A percentile compares a stretch with the other conserved stretches of the same genome.
Evolutionary conservation across 2,888 invertebrate genomes (phyloP).

Genomic region (Pteria penguin): DNA sequence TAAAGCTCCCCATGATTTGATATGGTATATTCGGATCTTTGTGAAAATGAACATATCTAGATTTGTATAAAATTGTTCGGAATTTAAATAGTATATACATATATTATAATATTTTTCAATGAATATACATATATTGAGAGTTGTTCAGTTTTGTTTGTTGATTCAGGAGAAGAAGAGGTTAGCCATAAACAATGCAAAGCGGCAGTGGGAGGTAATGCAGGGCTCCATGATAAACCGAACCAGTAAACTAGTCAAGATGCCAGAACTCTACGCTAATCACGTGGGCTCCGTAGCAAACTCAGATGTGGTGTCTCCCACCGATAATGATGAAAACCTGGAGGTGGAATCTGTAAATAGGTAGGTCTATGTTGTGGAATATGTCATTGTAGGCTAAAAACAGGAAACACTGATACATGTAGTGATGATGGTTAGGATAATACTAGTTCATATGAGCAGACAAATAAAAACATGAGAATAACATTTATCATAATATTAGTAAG

Average conservation of each 20-base stretch:
- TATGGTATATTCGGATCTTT: no score
- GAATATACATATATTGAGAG: no score
- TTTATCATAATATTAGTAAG: no score
- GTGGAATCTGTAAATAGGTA: slow-evolving; percentile 69
- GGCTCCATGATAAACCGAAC: slow-evolving; percentile 71
- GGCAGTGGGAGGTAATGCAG: slow-evolving; percentile 79
- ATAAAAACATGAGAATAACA: no score
- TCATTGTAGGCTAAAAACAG: no score
- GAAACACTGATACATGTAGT: no score
- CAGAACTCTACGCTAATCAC: slow-evolving; percentile 77
- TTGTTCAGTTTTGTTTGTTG: neutral
- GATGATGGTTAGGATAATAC: no score
- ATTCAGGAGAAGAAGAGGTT: slow-evolving; percentile 76
- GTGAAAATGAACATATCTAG: neutral
- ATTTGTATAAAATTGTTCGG: neutral
- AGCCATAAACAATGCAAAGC: slow-evolving; percentile 78
- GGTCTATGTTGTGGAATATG: no score
- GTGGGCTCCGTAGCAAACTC: slow-evolving; percentile 71
- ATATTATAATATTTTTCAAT: neutral
- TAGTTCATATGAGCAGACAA: no score
- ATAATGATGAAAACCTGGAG: slow-evolving; percentile 59
- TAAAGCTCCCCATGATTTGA: no score
- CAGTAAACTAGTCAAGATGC: slow-evolving; percentile 66
- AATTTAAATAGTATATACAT: neutral
- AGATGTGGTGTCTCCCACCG: slow-evolving; percentile 56